phyloP scores from a whole-genome alignment of 2,797 vertebrate genomes.

The Manis pentadactyla region DNA sequence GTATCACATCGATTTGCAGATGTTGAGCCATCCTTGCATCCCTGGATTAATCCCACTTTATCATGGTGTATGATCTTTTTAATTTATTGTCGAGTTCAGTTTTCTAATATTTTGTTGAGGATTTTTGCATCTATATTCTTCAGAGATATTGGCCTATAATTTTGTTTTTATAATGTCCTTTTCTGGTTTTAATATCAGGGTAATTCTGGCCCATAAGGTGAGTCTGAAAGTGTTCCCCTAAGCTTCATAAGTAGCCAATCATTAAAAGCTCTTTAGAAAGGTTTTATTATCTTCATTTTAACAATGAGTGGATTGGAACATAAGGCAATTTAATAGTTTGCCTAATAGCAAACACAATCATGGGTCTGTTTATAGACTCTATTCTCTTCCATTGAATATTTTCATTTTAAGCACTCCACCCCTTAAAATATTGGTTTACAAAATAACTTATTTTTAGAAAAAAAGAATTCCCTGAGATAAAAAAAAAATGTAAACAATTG shows the following conservation, averaged over 20 bases:
- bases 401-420: not conserved
- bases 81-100: not conserved
- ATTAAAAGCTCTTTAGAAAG: not conserved
- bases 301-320: not conserved
- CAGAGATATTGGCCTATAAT: not conserved
- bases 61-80: not conserved
- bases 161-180: not conserved
- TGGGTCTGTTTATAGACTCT: not conserved
- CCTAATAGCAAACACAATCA: not conserved
- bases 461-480: not conserved
- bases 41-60: not conserved
- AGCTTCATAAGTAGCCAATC: not conserved
- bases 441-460: conserved; percentile 23
- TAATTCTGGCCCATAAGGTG: not conserved
- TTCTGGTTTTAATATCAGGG: not conserved
- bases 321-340: not conserved
- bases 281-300: not conserved
- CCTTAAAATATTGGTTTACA: not conserved
- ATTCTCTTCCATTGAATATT: not conserved
- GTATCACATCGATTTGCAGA: not conserved
- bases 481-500: not conserved
- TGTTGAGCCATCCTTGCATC: not conserved
- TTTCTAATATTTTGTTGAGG: not conserved
- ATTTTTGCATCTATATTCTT: not conserved
- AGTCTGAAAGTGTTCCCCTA: not conserved